A percentile compares a stretch with the other conserved stretches of the same genome.
Conservation (phyloP, 92 coral and sea anemone genomes). For the Phenganax stokvisi region DNA sequence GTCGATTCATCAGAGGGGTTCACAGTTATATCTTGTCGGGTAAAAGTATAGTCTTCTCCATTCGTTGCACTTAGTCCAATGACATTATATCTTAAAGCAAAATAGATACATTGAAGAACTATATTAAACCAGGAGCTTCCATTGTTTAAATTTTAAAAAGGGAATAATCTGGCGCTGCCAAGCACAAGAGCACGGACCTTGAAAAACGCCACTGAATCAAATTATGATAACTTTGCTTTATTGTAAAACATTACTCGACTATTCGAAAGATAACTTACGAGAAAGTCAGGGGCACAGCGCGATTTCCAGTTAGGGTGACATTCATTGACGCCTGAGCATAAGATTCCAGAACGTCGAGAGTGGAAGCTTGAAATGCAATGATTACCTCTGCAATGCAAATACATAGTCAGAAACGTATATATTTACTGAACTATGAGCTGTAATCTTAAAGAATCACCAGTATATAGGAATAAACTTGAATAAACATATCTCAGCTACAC, state of each 20-base stretch:
- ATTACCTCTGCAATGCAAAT: constrained; percentile 7
- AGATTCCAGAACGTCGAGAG: background rate
- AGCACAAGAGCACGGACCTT: too few species aligned
- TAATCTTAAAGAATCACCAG: too few species aligned
- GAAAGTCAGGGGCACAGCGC: constrained; percentile 21
- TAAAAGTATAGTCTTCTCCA: constrained; percentile 3
- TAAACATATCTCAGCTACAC: background rate
- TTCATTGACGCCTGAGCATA: background rate
- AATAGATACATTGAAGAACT: background rate
- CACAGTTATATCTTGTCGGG: constrained; percentile 2
- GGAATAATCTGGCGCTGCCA: too few species aligned
- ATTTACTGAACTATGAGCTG: too few species aligned
- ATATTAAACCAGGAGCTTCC: background rate
- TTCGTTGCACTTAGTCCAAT: background rate
- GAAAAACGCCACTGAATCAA: too few species aligned
- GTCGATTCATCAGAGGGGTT: background rate
- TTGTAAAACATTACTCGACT: too few species aligned
- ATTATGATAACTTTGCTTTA: too few species aligned
- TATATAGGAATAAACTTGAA: background rate
- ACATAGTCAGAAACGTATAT: background rate
- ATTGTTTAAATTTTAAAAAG: background rate
- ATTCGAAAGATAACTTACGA: constrained; percentile 1
- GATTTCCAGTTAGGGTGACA: constrained; percentile 9
- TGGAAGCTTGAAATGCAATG: background rate
- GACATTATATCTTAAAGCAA: constrained; percentile 1